Evolutionary conservation across 2,113 vertebrate genomes (phyloP), one percentile per base, ranked within the genome.

Genomic region (Pseudolaguvia tuberculata): DNA sequence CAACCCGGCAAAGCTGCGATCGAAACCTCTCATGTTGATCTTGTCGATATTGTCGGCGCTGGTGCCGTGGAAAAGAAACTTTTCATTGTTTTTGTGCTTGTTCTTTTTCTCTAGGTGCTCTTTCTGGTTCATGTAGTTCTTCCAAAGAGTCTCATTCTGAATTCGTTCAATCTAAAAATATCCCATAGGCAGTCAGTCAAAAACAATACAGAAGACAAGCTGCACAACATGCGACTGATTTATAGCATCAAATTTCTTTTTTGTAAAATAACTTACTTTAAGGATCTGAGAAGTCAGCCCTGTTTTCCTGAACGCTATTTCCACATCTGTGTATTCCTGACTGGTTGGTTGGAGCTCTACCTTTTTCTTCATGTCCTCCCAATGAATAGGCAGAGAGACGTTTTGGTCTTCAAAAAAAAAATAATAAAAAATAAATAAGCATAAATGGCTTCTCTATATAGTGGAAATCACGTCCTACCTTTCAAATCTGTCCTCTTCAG

Each of bases 1-100:
- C 11, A 6, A n/a, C 63, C 94, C 94, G 29, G 94, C 93, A 1
- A 91, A 94, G 88, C 92, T 93, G 53, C 94, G 92, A 85, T 97
- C 94, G 86, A 98, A 98, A 70, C 95, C 96, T 0, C 20, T 0
- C 0, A 12, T 0, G 50, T 93, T 95, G 78, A 98, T 93, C 0
- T 86, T 59, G 0, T 53, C 62, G 31, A 93, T 51, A 0, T 89
- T 87, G 0, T 17, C 1, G 0, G 29, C 5, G 4, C 61, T 71
- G 0, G 94, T 95, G 52, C 96, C 95, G 0, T 97, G 96, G 83
- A 94, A 98, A 6, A 97, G 88, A 18, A 9, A 55, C 78, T 0
- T 88, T 81, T 98, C 94, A 0, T 96, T 97, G 29, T 80, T 87
- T 1, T 0, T 80, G 18, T 75, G 52, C 0, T 86, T 78, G 56